A percentile compares a stretch with the other conserved stretches of the same genome.
phyloP scores from a whole-genome alignment of 1,140 invertebrate genomes.

The Lutraria rhynchaena region DNA sequence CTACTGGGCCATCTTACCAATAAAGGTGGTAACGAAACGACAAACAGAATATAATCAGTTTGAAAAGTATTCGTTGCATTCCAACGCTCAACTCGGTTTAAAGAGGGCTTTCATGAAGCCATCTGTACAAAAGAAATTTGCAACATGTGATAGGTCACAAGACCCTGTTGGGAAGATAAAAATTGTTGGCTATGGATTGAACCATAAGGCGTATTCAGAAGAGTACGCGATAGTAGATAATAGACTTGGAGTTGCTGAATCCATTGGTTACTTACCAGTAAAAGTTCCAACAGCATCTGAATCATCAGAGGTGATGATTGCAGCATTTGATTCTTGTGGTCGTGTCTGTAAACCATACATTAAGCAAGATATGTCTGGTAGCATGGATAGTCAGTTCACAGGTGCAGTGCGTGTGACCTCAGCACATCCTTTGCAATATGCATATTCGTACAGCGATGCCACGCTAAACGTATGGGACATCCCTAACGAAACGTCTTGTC shows the following conservation, averaged over 20 bases:
- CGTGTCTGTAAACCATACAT: slow-evolving; percentile 62
- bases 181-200: slow-evolving; percentile 70
- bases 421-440: slow-evolving; percentile 49
- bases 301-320: slow-evolving; percentile 54
- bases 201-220: slow-evolving; percentile 70
- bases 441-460: slow-evolving; percentile 57
- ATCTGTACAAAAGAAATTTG: slow-evolving; percentile 48
- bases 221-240: slow-evolving; percentile 74
- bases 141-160: slow-evolving; percentile 52
- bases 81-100: slow-evolving; percentile 52
- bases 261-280: slow-evolving; percentile 70
- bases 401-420: slow-evolving; percentile 58
- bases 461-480: slow-evolving; percentile 58
- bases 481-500: slow-evolving; percentile 51
- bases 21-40: slow-evolving; percentile 69
- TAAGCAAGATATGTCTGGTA: slow-evolving; percentile 11
- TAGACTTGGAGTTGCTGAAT: slow-evolving; percentile 68
- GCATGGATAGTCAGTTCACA: slow-evolving; percentile 46
- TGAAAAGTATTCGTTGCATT: slow-evolving; percentile 65
- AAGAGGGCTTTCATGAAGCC: slow-evolving; percentile 41
- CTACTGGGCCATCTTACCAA: slow-evolving; percentile 66
- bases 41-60: slow-evolving; percentile 65
- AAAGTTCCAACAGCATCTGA: slow-evolving; percentile 57
- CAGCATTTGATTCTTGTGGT: slow-evolving; percentile 65
- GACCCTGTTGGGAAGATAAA: slow-evolving; percentile 66